Base-by-base conservation (phyloP, 1,140 invertebrate genomes). In the Hesperophylax magnus region DNA sequence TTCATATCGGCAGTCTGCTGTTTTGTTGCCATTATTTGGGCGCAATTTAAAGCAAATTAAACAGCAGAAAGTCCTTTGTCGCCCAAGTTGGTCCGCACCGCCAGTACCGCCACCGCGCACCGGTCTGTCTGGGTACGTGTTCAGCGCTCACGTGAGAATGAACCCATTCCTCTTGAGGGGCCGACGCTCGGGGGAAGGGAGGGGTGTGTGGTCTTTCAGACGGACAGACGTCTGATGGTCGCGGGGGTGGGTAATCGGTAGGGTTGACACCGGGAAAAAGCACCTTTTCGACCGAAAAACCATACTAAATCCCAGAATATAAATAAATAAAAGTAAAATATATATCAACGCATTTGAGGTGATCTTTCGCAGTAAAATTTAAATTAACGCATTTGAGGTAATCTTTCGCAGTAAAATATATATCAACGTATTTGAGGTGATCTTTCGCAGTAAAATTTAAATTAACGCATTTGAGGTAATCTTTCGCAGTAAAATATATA, bases 191-290 rank as follows among this genome's bases (percentile, higher is more conserved):
- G 31, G 7, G n/a, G 39, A 34, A 34, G 31, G 67, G 8, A 9
- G 11, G 39, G 31, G 15, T 27, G 67, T 52, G 67, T 47, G 67
- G 67, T 52, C 52, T 56, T 53, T 67, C 80, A 81, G 81, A 82
- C 81, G 60, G 78, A 82, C 78, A 72, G 69, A 61, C 77, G 81
- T 78, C 76, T 79, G 53, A 47, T 17, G 47, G 52, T n/a, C 18
- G 39, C 39, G 34, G 20, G 61, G 61, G 61, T 27, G 61, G 39
- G 67, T 8, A 15, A 71, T 8, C 31, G 15, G n/a, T 52, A 56
- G 9, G 74, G 69, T 39, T 47, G 31, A 22, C 54, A 72, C 27
- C 18, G 24, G 67, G 63, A 47, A 53, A 9, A 20, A 24, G 63
- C 18, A 17, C 61, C 15, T 27, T 11, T 15, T 22, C 5, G 27